Conservation (phyloP, 2,797 vertebrate genomes). For the Coilia nasus region DNA sequence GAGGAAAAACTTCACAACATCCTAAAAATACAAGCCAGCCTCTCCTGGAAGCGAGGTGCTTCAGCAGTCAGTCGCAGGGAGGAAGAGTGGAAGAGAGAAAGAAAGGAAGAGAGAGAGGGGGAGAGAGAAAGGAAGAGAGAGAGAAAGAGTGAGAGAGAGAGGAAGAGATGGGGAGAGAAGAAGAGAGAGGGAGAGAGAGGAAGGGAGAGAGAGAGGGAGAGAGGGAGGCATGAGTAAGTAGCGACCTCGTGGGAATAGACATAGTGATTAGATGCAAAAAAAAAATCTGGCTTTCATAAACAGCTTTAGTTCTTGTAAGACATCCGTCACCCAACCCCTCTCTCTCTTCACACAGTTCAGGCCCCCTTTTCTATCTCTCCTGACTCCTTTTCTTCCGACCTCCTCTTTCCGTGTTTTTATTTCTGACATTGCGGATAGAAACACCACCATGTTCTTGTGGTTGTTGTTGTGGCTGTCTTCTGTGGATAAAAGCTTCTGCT, state of each 20-base stretch:
- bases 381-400: slow-evolving; percentile 60
- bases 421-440: slow-evolving; percentile 28
- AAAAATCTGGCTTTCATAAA: slow-evolving; percentile 88
- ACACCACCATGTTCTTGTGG: not conserved
- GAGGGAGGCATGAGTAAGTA: slow-evolving; percentile 86
- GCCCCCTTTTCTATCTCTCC: slow-evolving; percentile 63
- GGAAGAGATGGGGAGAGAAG: slow-evolving; percentile 51
- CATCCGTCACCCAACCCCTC: slow-evolving; percentile 52
- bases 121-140: slow-evolving; percentile 51
- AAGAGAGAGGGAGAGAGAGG: not conserved
- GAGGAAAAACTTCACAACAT: slow-evolving; percentile 93
- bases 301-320: slow-evolving; percentile 86
- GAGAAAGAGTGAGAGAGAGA: no score
- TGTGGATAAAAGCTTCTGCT: no score
- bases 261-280: slow-evolving; percentile 91
- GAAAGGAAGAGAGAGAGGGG: not conserved
- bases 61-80: slow-evolving; percentile 75
- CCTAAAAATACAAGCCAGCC: slow-evolving; percentile 92
- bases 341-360: slow-evolving; percentile 68
- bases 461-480: not conserved
- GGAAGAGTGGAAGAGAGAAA: not conserved
- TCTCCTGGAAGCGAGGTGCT: slow-evolving; percentile 91
- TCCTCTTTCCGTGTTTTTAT: slow-evolving; percentile 46
- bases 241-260: slow-evolving; percentile 90
- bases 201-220: not conserved